Evolutionary conservation across 2,888 invertebrate species (phyloP).

Genomic region (Ischnus inquisitorius): DNA sequence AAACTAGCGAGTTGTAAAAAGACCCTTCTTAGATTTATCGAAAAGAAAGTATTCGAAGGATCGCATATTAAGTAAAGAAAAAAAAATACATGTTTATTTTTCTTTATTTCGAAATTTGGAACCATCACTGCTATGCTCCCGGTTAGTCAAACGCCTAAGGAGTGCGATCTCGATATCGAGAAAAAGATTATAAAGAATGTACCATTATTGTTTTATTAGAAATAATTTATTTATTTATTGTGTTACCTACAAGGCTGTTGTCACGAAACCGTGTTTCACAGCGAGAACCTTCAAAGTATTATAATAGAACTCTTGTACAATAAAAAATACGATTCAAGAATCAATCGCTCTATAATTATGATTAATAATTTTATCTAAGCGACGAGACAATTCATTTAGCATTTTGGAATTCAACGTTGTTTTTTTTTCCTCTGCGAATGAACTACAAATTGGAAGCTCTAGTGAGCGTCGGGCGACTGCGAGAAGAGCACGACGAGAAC

Average conservation of each 20-base stretch:
- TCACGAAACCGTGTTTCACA: conserved; percentile 66
- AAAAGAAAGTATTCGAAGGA: background rate
- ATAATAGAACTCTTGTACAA: conserved; percentile 74
- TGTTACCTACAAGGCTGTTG: conserved; percentile 59
- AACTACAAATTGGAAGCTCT: conserved; percentile 50
- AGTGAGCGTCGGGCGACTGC: conserved; percentile 83
- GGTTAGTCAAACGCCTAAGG: conserved; percentile 58
- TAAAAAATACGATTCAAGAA: conserved; percentile 69
- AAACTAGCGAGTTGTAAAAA: background rate
- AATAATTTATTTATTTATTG: conserved; percentile 76
- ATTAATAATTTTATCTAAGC: conserved; percentile 28
- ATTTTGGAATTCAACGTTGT: background rate
- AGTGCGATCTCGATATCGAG: conserved; percentile 37
- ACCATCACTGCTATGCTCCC: conserved; percentile 32
- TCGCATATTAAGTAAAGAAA: background rate
- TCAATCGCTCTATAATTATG: conserved; percentile 34
- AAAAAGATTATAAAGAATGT: conserved; percentile 8
- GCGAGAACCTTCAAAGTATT: conserved; percentile 76
- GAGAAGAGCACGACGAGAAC: conserved; percentile 82
- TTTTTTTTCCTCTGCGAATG: background rate
- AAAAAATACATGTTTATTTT: background rate
- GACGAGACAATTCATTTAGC: conserved; percentile 25
- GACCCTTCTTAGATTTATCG: background rate
- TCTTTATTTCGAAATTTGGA: background rate
- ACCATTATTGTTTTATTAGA: conserved; percentile 62